These are phyloP conservation scores for Argyresthia goedartella DNA, from an alignment of 2,888 invertebrate genomes.

Conservation along the genomic window DNA sequence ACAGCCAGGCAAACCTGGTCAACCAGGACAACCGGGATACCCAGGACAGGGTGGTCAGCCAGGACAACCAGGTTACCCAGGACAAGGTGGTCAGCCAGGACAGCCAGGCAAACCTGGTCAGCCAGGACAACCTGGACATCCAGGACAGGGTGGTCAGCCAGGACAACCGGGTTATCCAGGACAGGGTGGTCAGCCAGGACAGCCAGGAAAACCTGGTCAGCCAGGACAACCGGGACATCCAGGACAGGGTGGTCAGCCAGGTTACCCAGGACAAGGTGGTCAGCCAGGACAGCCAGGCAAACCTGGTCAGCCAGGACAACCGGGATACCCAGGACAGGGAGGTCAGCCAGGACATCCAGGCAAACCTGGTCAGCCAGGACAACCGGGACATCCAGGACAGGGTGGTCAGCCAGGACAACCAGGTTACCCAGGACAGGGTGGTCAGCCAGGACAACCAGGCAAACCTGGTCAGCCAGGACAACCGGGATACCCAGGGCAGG, in stretches of 20 bases:
- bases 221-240: too few relatives aligned
- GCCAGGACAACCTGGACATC: conserved; percentile 2
- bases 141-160: background rate
- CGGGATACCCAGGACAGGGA: too few relatives aligned
- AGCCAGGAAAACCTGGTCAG: too few relatives aligned
- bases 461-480: conserved; percentile 8
- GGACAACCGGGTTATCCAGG: background rate
- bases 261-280: too few relatives aligned
- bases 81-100: conserved; percentile 1
- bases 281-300: too few relatives aligned
- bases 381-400: conserved; percentile 3
- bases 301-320: too few relatives aligned
- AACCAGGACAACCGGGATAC: too few relatives aligned
- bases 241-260: too few relatives aligned
- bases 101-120: background rate
- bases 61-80: background rate
- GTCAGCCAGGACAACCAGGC: conserved; percentile 7
- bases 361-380: background rate
- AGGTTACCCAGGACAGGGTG: conserved; percentile 28
- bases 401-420: conserved; percentile 14
- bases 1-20: too few relatives aligned
- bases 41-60: too few relatives aligned
- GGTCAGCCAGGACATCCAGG: too few relatives aligned
- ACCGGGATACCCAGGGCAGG: conserved; percentile 16
- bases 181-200: too few relatives aligned